Evolutionary conservation across 2,888 invertebrate species (phyloP), one percentile per base, ranked within the genome.

Genomic region (Agrotis exclamationis): DNA sequence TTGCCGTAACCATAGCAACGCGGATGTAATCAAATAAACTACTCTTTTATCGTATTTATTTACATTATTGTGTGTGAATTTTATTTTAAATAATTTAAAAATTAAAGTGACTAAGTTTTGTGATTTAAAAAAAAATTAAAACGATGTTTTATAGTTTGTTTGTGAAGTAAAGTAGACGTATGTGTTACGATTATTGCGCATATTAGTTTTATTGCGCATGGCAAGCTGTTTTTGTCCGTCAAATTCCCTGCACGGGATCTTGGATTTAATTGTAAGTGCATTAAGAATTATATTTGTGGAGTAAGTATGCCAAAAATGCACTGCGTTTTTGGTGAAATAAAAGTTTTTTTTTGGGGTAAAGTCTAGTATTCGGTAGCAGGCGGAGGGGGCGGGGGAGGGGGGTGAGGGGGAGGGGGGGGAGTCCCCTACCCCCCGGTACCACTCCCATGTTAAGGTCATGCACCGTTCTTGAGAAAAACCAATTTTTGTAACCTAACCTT

Each of bases 1-100:
- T 91, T 92, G 79, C 79, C 82, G 93, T 95, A 92, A 90, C 89
- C 86, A 94, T 94, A 91, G 93, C 90, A 86, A 94, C 93, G 91
- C 81, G 90, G 85, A 88, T 86, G 88, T 88, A 90, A 87, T 88
- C 88, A 91, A 92, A 91, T 88, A 88, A 88, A 87, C 82, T 81
- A 80, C 64, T 82, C 64, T 71, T 76, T 82, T 76, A 80, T 74
- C 73, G 67, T 74, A 11, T 56, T 63, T 45, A 53, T 39, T 68
- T 60, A 74, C 77, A 72, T 57, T 59, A 54, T 56, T 66, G 65
- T 71, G 44, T 48, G 72, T 74, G 62, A 56, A 24, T 64, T 16
- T 51, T 63, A 14, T 73, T 68, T 64, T 13, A 28, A 51, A 6
- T 53, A 7, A 18, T 50, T 24, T 44, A 7, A 3, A 44, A 68